Percentiles rank a stretch among this genome's conserved stretches.
Evolutionary conservation across 2,888 invertebrate genomes (phyloP).

Genomic region (Chydorus sphaericus): DNA sequence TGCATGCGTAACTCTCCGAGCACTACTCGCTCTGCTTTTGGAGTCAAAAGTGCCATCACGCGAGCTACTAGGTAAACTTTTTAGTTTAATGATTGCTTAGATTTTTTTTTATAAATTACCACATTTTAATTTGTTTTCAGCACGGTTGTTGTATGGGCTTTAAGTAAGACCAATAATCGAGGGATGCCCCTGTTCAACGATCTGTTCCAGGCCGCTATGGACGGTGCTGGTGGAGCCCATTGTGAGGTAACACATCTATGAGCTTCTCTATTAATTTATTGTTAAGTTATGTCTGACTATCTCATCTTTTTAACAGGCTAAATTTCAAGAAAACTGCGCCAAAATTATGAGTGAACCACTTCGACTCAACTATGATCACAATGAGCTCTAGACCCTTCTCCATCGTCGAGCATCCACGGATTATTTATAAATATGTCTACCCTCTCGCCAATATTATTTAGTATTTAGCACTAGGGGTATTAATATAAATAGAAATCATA

Average conservation of each 20-base stretch:
- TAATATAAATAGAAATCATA: too few species aligned
- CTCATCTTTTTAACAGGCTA: neutral
- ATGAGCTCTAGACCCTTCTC: neutral
- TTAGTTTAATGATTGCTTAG: neutral
- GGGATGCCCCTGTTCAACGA: constrained; percentile 6
- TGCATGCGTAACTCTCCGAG: constrained; percentile 5
- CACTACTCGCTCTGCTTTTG: neutral
- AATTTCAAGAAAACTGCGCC: neutral
- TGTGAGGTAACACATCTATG: constrained; percentile 1
- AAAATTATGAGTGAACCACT: neutral
- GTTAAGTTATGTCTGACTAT: neutral
- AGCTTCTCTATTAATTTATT: neutral
- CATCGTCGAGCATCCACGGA: too few species aligned
- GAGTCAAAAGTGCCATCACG: constrained; percentile 4
- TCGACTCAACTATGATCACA: neutral
- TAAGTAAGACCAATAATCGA: constrained; percentile 7
- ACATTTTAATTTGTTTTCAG: neutral
- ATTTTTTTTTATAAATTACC: neutral
- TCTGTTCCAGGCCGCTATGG: constrained; percentile 10
- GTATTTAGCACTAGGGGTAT: neutral
- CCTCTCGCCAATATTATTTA: neutral
- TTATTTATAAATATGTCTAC: neutral
- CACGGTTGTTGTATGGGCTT: constrained; percentile 10
- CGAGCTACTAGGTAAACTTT: constrained; percentile 10
- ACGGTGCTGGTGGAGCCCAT: constrained; percentile 6